Evolutionary conservation across 2,888 invertebrate species (phyloP), one percentile per base, ranked within the genome.

Genomic region (Teleiodes luculella): DNA sequence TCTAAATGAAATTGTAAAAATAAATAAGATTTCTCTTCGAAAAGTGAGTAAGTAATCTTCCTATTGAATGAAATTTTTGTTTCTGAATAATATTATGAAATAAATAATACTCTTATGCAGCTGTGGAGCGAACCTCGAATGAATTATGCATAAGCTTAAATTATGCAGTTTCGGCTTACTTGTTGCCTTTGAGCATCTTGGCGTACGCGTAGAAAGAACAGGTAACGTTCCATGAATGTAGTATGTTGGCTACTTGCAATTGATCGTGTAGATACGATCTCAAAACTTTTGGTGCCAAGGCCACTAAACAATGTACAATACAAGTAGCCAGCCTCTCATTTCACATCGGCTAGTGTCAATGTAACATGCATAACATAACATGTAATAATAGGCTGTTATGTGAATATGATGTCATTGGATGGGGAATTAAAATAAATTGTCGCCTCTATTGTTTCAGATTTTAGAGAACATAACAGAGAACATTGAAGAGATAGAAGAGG

Each of bases 401-500:
- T 53, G 43, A 41, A 53, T 48, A 53, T 13, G 49, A 51, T 51
- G 31, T 51, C 37, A 50, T 20, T 36, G 13, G 20, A 37, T 20
- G 24, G 6, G 6, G 3, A 52, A 52, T 55, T 53, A 53, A 41
- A 37, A 16, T 51, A 48, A n/a, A 46, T 36, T 48, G 49, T 47
- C 46, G 14, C 16, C 14, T 54, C 47, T 43, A 50, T 50, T 33
- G 48, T 70, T 64, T n/a, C 78, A 90, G 90, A 93, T 96, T 59
- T 79, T 96, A 70, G 95, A 95, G 74, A 94, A 94, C 65, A 93
- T 95, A 48, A 91, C 94, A 0, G 95, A 95, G 73, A 95, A 95
- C 66, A 92, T 95, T 56, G 95, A 95, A 76, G 95, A 96, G 80
- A 95, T 95, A 57, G 95, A 95, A 80, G 95, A 95, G 67, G 95